These are phyloP conservation scores for Phyllostomus discolor DNA, from an alignment of 2,113 vertebrate species.

Conservation along the genomic window DNA sequence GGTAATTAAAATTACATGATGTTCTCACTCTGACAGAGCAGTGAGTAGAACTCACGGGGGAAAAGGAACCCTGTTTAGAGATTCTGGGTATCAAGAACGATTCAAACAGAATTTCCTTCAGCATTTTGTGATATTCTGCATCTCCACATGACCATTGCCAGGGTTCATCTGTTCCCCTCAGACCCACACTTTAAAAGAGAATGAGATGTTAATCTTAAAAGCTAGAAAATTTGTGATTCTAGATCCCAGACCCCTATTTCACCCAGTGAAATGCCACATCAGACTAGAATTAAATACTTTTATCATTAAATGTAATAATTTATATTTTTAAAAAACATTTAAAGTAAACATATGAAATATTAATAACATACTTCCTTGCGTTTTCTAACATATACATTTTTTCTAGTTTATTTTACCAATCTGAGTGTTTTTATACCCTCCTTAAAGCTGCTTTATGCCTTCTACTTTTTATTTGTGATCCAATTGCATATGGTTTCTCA, in stretches of 20 bases:
- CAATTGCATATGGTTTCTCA: neutral
- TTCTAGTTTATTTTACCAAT: constrained; percentile 26
- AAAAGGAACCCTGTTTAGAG: neutral
- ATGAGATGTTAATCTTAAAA: neutral
- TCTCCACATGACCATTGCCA: neutral
- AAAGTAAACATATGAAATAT: neutral
- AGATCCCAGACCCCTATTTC: neutral
- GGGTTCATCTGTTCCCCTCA: neutral
- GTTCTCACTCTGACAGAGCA: neutral
- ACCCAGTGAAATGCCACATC: neutral
- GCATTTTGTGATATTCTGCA: neutral
- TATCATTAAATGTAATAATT: neutral
- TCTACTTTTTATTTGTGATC: neutral
- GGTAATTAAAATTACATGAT: neutral
- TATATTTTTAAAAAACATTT: constrained; percentile 1
- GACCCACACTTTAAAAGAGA: constrained; percentile 5
- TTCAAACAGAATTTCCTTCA: neutral
- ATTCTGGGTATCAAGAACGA: neutral
- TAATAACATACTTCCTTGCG: neutral
- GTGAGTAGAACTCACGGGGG: neutral
- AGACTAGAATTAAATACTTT: constrained; percentile 4
- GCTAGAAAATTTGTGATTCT: neutral
- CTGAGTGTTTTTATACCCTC: neutral
- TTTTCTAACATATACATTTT: neutral
- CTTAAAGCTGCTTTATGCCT: neutral